A percentile compares a stretch with the other conserved stretches of the same genome.
Conservation (phyloP, 2,113 vertebrate species). For the Ornithorhynchus anatinus region DNA sequence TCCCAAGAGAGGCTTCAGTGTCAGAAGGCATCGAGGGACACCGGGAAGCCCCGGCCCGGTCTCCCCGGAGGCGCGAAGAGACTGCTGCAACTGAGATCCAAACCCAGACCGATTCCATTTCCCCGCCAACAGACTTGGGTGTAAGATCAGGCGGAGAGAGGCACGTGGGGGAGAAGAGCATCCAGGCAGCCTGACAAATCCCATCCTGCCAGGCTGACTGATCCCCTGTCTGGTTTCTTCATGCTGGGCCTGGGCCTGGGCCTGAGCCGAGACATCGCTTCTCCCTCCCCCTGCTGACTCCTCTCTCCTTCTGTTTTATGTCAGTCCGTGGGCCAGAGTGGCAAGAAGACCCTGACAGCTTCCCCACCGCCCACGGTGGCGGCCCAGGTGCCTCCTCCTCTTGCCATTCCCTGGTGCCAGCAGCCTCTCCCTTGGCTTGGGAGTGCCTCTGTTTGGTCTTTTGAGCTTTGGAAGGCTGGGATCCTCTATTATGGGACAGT, state of each 20-base stretch:
- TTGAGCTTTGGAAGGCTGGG: too few relatives aligned
- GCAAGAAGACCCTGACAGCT: background rate
- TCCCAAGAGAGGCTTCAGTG: background rate
- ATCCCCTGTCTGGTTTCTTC: too few relatives aligned
- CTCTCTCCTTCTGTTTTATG: background rate
- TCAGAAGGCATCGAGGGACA: accelerated
- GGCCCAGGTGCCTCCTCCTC: background rate
- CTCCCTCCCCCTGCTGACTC: too few relatives aligned
- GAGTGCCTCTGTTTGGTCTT: too few relatives aligned
- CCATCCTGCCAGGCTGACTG: too few relatives aligned
- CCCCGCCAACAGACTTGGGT: background rate
- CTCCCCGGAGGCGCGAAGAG: background rate
- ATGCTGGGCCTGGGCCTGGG: too few relatives aligned
- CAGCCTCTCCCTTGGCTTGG: too few relatives aligned
- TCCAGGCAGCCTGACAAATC: too few relatives aligned
- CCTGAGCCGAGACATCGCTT: too few relatives aligned
- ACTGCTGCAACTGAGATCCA: background rate
- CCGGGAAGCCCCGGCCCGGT: background rate
- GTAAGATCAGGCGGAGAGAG: background rate
- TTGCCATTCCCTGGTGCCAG: too few relatives aligned
- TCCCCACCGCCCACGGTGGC: background rate
- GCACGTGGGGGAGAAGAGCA: too few relatives aligned
- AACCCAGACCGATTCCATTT: background rate
- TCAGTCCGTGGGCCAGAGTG: accelerated
- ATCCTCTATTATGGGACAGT: too few relatives aligned